Percentiles rank a stretch among this genome's conserved stretches.
Evolutionary conservation across 2,888 invertebrate species (phyloP).

Genomic region (Idaea dimidiata): DNA sequence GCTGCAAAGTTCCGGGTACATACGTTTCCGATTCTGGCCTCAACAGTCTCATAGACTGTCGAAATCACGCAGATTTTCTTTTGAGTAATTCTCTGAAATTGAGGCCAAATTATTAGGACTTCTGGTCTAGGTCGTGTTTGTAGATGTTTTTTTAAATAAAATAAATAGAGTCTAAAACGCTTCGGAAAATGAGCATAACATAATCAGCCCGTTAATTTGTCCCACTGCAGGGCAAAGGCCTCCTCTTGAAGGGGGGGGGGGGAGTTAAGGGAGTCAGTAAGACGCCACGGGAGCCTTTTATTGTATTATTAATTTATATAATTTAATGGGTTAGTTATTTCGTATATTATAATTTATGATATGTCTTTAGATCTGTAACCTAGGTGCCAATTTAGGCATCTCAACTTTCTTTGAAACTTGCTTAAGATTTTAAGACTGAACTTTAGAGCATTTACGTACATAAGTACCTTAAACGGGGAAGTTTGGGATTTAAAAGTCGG

Average conservation of each 20-base stretch:
- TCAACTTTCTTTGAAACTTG: not conserved
- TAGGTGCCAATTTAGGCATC: not conserved
- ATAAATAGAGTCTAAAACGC: too few species aligned
- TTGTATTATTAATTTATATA: too few species aligned
- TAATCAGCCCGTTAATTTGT: too few species aligned
- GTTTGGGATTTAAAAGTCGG: not conserved
- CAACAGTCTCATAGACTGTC: conserved; percentile 14
- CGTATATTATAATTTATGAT: not conserved
- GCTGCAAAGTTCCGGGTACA: conserved; percentile 21
- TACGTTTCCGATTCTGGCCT: conserved; percentile 10
- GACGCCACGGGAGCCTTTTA: too few species aligned
- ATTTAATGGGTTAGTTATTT: not conserved
- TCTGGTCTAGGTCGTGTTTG: not conserved
- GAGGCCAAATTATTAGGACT: not conserved
- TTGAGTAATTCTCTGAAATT: not conserved
- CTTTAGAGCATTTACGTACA: not conserved
- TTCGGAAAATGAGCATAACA: too few species aligned
- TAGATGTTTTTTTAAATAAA: not conserved
- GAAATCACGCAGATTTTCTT: not conserved
- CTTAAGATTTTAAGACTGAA: not conserved
- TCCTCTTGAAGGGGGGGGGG: too few species aligned
- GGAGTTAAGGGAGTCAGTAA: too few species aligned
- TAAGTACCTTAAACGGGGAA: not conserved
- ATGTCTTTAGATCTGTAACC: not conserved
- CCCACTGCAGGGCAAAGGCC: too few species aligned